phyloP scores from a whole-genome alignment of 2,797 vertebrate genomes.

The Falco peregrinus region DNA sequence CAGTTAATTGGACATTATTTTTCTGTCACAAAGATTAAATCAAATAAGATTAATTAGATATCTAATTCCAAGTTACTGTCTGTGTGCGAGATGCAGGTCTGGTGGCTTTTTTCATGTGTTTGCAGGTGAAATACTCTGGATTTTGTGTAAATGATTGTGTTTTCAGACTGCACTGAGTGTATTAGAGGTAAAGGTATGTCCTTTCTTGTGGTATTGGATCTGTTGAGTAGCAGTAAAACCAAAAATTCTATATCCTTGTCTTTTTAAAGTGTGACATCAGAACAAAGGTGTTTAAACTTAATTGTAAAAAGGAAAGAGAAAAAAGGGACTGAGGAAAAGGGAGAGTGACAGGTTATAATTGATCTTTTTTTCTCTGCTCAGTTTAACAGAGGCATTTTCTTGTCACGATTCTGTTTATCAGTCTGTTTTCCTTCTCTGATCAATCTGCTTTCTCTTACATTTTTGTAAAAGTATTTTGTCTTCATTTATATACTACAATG shows the following conservation, averaged over 20 bases:
- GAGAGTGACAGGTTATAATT: not conserved
- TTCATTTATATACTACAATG: not conserved
- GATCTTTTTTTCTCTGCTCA: not conserved
- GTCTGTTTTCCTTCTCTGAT: not conserved
- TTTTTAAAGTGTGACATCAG: not conserved
- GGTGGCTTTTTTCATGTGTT: not conserved
- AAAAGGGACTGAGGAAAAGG: not conserved
- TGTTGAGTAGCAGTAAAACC: not conserved
- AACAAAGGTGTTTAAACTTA: not conserved
- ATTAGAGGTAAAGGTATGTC: not conserved
- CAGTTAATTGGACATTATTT: not conserved
- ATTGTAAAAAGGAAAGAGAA: not conserved
- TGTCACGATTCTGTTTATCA: not conserved
- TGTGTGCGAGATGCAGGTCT: not conserved
- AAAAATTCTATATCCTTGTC: not conserved
- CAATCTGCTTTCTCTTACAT: not conserved
- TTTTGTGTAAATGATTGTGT: not conserved
- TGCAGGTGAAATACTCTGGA: not conserved
- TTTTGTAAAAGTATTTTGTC: not conserved
- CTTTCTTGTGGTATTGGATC: not conserved
- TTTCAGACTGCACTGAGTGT: not conserved
- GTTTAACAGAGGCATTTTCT: not conserved
- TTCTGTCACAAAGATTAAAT: not conserved
- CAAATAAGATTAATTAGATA: constrained; percentile 1
- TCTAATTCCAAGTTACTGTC: not conserved